Evolutionary conservation across 2,888 invertebrate species (phyloP).

Genomic region (Chydorus sphaericus): DNA sequence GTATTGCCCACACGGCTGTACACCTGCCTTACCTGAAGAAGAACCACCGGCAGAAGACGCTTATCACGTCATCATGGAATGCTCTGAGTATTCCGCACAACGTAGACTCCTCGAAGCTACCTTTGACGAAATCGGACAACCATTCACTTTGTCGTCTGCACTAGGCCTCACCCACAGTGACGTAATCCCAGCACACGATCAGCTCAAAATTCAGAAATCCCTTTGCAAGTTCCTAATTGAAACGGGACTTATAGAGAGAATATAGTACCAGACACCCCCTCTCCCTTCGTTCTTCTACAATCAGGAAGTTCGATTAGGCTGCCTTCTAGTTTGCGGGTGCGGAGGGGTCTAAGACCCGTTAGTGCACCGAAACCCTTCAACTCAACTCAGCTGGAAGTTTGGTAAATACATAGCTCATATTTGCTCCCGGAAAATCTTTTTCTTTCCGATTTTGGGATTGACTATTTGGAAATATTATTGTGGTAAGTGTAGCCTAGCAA

Average conservation of each 20-base stretch:
- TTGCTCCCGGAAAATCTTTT: too few relatives aligned
- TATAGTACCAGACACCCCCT: neutral
- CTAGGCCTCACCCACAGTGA: neutral
- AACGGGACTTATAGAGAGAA: neutral
- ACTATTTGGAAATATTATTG: too few relatives aligned
- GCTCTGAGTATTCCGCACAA: neutral
- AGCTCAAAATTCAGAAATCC: slow-evolving; percentile 40
- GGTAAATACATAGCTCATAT: too few relatives aligned
- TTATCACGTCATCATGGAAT: neutral
- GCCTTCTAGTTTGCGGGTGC: too few relatives aligned
- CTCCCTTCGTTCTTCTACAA: neutral
- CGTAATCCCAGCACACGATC: neutral
- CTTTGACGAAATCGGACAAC: neutral
- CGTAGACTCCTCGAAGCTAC: neutral
- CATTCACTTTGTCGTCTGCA: neutral
- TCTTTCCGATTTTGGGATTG: too few relatives aligned
- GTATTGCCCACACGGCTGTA: neutral
- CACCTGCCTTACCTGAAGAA: too few relatives aligned
- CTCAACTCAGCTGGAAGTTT: too few relatives aligned
- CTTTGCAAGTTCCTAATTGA: neutral
- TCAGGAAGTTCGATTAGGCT: too few relatives aligned
- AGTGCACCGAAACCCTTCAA: too few relatives aligned
- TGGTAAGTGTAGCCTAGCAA: too few relatives aligned
- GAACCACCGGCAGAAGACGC: neutral
- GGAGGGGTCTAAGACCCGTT: too few relatives aligned